Conservation (phyloP, 2,797 vertebrate genomes). For the Cryptoprocta ferox region DNA sequence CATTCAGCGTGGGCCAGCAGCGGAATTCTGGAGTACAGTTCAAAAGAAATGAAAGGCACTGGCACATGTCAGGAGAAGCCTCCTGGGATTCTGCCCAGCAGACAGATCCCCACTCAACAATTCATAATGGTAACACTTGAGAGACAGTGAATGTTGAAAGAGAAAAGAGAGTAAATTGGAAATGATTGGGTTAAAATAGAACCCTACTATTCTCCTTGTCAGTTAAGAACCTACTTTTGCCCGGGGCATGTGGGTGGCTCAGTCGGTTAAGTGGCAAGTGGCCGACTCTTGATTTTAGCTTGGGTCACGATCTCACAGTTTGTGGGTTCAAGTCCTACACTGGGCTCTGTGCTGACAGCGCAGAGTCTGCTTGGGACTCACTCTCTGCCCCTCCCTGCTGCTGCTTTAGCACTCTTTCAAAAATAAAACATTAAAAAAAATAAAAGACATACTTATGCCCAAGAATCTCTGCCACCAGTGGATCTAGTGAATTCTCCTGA, state of each 20-base stretch:
- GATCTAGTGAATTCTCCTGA: background rate
- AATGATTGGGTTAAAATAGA: background rate
- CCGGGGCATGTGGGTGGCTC: no score
- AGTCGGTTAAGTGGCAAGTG: no score
- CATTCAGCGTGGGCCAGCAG: fast-evolving
- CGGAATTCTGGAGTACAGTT: background rate
- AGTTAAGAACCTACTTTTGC: background rate
- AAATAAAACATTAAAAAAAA: no score
- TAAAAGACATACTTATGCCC: background rate
- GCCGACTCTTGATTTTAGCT: no score
- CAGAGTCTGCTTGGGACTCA: no score
- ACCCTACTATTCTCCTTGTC: background rate
- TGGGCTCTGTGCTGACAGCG: no score
- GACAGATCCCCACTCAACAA: background rate
- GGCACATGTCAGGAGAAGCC: background rate
- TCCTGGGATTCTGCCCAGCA: no score
- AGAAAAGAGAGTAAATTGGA: background rate
- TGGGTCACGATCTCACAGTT: no score
- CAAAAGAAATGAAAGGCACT: background rate
- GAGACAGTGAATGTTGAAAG: background rate
- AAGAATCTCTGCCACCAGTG: background rate
- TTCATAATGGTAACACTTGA: fast-evolving
- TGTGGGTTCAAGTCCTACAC: no score
- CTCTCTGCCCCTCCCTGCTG: no score
- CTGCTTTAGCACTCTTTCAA: no score